A percentile compares a stretch with the other conserved stretches of the same genome.
These are phyloP conservation scores for Chymomyza amoena DNA, from an alignment of 2,888 invertebrate genomes.

Conservation along the genomic window DNA sequence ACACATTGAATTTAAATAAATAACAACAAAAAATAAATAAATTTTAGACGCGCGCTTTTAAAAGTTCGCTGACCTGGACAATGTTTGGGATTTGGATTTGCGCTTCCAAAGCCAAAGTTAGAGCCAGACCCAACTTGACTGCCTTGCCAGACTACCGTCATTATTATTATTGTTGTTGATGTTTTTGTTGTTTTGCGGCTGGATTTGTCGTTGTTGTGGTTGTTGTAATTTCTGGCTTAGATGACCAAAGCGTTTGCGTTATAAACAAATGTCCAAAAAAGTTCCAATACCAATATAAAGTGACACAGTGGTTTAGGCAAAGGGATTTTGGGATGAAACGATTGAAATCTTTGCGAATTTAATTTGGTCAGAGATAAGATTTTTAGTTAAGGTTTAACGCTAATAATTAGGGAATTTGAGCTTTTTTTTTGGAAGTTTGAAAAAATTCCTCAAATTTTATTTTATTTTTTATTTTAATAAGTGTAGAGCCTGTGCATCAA, in stretches of 20 bases:
- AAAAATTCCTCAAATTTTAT: too few relatives aligned
- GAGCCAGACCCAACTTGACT: conserved; percentile 45
- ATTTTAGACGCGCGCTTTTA: conserved; percentile 50
- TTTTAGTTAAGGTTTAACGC: too few relatives aligned
- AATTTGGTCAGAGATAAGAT: too few relatives aligned
- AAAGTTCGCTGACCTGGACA: conserved; percentile 71
- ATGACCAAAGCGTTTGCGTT: conserved; percentile 58
- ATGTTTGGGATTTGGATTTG: conserved; percentile 52
- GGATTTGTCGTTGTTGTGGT: conserved; percentile 34
- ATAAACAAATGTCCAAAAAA: conserved; percentile 19
- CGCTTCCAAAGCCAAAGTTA: conserved; percentile 8
- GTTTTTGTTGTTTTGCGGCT: not conserved
- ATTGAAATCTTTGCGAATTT: too few relatives aligned
- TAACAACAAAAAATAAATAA: conserved; percentile 43
- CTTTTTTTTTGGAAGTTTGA: too few relatives aligned
- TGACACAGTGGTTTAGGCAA: too few relatives aligned
- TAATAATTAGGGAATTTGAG: too few relatives aligned
- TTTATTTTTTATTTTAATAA: too few relatives aligned
- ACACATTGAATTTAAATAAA: conserved; percentile 24
- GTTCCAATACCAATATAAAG: conserved; percentile 16
- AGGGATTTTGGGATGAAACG: too few relatives aligned
- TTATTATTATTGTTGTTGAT: conserved; percentile 13
- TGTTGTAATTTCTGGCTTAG: conserved; percentile 29
- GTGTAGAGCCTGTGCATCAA: too few relatives aligned
- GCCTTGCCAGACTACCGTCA: conserved; percentile 50